Evolutionary conservation across 2,888 invertebrate genomes (phyloP), one percentile per base, ranked within the genome.

Genomic region (Dryobotodes eremita): DNA sequence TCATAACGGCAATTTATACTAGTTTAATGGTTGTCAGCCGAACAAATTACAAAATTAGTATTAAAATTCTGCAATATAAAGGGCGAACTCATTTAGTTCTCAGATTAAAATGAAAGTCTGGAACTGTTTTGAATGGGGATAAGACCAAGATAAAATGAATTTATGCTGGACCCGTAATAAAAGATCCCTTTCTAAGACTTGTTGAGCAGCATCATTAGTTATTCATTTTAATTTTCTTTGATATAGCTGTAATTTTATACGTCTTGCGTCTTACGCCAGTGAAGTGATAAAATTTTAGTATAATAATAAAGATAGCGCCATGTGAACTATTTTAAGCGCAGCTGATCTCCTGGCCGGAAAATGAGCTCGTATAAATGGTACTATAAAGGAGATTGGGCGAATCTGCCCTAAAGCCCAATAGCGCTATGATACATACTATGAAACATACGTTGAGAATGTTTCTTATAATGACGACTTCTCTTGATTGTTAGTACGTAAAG

Each of bases 181-280:
- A 95, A 94, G 91, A 91, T 91, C 91, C 91, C 89, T 91, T 92
- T 91, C 89, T 91, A 90, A 92, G 93, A 94, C 94, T 94, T 95
- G 93, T 94, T 93, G 93, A 94, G 92, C 91, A 89, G 87, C 90
- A 89, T 94, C 94, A 95, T 96, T 95, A 94, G 92, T 93, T 94
- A 95, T 95, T 95, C 94, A 96, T 95, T 94, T 94, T 94, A 92
- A 94, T 95, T 93, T 94, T 91, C 92, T 89, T 92, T 92, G 93
- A 93, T 93, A 94, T 89, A 89, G 87, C 90, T 89, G 90, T 93
- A 93, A 95, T 94, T 94, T 94, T 92, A 92, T 89, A 90, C 88
- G 81, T 83, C 83, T 90, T 84, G 85, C 82, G 86, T 90, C 92
- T 94, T 92, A 93, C 89, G 89, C 86, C 86, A 85, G 81, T 81